Conservation (phyloP, 2,797 vertebrate genomes). For the Cuniculus paca region DNA sequence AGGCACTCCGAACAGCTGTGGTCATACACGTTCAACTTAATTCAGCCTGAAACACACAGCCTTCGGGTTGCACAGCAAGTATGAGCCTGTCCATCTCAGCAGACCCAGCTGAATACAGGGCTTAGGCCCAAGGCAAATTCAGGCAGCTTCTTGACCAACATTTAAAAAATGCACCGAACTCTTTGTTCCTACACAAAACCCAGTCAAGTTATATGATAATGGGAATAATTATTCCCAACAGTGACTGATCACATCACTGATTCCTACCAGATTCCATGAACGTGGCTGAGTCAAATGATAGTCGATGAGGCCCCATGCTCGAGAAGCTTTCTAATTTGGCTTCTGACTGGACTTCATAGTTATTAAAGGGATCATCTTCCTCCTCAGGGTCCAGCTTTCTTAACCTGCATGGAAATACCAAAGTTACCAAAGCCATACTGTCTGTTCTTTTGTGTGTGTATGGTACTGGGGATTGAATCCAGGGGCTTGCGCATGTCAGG, state of each 20-base stretch:
- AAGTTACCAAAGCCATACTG: not conserved
- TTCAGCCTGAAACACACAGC: not conserved
- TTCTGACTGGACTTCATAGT: slow-evolving; percentile 93
- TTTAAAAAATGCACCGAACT: not conserved
- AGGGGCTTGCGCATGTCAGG: not conserved
- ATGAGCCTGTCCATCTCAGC: not conserved
- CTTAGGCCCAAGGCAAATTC: not conserved
- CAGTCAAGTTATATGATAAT: not conserved
- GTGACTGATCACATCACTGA: not conserved
- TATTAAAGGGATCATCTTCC: slow-evolving; percentile 95
- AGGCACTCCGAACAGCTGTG: too few relatives aligned
- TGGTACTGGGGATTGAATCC: not conserved
- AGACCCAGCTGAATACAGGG: not conserved
- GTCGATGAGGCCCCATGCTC: slow-evolving; percentile 87
- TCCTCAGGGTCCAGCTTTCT: slow-evolving; percentile 97
- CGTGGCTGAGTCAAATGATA: slow-evolving; percentile 91
- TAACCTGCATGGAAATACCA: slow-evolving; percentile 87
- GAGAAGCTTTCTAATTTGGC: slow-evolving; percentile 92
- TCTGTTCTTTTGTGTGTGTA: not conserved
- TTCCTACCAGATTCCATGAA: slow-evolving; percentile 95
- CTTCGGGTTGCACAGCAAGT: not conserved
- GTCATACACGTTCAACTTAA: not conserved
- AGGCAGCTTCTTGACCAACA: not conserved
- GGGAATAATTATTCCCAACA: slow-evolving; percentile 2
- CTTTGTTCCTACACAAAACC: not conserved